phyloP scores from a whole-genome alignment of 2,113 vertebrate species.

The Spizaetus ornatus region DNA sequence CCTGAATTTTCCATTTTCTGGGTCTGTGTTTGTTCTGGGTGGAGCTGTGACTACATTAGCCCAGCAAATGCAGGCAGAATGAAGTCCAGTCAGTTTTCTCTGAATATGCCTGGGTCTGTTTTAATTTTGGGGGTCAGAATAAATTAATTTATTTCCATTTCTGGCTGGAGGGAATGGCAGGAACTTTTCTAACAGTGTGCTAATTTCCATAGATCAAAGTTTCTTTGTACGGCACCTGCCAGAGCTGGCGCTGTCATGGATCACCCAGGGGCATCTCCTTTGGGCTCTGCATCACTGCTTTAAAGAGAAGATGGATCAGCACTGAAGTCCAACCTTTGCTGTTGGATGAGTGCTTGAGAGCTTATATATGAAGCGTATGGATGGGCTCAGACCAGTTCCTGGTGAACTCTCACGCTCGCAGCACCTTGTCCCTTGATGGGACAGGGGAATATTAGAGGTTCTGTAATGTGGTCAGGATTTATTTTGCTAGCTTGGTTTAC shows the following conservation, averaged over 20 bases:
- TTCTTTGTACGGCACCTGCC: not conserved
- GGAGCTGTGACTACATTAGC: not conserved
- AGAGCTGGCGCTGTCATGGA: not conserved
- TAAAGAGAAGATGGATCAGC: too few relatives aligned
- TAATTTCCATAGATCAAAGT: not conserved
- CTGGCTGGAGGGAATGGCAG: not conserved
- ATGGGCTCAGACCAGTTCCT: not conserved
- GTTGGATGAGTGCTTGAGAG: not conserved
- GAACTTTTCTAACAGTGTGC: not conserved
- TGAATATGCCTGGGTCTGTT: fast-evolving
- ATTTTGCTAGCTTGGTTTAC: not conserved
- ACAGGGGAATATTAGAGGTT: not conserved
- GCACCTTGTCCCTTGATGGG: not conserved
- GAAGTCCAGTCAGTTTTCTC: not conserved
- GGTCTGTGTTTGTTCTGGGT: not conserved
- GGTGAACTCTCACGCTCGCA: fast-evolving
- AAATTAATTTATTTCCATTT: not conserved
- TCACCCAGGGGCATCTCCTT: not conserved
- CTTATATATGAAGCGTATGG: fast-evolving
- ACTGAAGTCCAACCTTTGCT: too few relatives aligned
- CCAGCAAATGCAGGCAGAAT: not conserved
- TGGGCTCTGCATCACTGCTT: not conserved
- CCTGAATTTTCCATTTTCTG: not conserved
- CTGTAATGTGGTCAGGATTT: not conserved
- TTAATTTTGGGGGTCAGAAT: not conserved